phyloP scores from a whole-genome alignment of 2,888 invertebrate genomes.

The Dichetophora obliterata region DNA sequence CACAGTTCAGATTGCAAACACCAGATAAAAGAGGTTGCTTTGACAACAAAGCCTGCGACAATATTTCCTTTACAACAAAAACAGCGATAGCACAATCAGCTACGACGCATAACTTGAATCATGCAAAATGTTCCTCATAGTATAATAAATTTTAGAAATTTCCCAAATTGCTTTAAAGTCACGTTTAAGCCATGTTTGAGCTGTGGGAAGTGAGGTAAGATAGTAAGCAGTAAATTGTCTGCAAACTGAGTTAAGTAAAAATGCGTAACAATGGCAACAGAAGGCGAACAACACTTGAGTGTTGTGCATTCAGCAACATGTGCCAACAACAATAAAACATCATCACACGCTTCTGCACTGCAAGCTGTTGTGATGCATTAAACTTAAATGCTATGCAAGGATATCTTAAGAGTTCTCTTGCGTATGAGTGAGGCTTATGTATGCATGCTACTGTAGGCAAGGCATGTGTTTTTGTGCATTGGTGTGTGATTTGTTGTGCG shows the following conservation, averaged over 20 bases:
- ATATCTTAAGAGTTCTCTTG: neutral
- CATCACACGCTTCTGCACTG: neutral
- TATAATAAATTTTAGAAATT: neutral
- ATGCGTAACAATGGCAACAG: too few species aligned
- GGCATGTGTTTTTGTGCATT: neutral
- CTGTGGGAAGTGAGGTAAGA: neutral
- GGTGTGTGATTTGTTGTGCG: neutral
- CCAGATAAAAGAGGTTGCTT: neutral
- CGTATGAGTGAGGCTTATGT: neutral
- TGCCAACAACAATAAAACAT: neutral
- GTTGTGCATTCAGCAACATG: neutral
- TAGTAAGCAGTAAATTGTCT: neutral
- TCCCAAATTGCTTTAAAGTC: constrained; percentile 9
- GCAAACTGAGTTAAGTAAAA: neutral
- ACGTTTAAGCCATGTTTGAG: constrained; percentile 1
- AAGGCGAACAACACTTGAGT: neutral
- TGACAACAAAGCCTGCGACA: neutral
- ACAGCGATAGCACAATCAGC: neutral
- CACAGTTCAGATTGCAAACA: too few species aligned
- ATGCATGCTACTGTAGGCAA: neutral
- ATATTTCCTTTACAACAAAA: neutral
- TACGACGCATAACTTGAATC: neutral
- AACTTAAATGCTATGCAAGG: neutral
- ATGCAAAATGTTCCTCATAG: too few species aligned
- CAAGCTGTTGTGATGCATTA: neutral